A percentile compares a stretch with the other conserved stretches of the same genome.
phyloP scores from a whole-genome alignment of 2,797 vertebrate species.

The Gallinago solitaria region DNA sequence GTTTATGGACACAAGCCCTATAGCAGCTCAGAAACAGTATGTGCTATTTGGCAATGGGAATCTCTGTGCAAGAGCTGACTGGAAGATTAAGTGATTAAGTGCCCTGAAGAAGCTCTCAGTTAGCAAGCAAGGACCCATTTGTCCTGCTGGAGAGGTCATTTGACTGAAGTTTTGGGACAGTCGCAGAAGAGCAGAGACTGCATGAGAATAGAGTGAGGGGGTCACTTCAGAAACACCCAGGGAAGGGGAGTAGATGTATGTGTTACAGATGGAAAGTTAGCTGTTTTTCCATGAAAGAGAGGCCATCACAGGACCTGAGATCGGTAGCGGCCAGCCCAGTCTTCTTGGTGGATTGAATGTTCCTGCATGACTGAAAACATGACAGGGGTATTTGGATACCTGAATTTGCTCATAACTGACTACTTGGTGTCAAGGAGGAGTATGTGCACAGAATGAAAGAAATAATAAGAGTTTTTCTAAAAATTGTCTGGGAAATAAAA shows the following conservation, averaged over 20 bases:
- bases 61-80: background rate
- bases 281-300: background rate
- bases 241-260: no score
- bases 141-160: background rate
- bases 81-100: background rate
- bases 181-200: background rate
- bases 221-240: background rate
- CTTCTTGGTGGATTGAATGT: background rate
- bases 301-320: background rate
- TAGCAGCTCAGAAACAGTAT: background rate
- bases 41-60: fast-evolving
- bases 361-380: background rate
- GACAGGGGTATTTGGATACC: background rate
- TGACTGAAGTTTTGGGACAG: background rate
- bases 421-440: background rate
- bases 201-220: background rate
- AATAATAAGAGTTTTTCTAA: background rate
- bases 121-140: background rate
- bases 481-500: background rate
- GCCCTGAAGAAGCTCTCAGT: background rate
- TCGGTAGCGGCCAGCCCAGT: background rate
- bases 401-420: background rate
- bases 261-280: background rate
- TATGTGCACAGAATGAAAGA: background rate
- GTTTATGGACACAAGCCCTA: fast-evolving